Evolutionary conservation across 2,888 invertebrate species (phyloP).

Genomic region (Balanococcus diminutus): DNA sequence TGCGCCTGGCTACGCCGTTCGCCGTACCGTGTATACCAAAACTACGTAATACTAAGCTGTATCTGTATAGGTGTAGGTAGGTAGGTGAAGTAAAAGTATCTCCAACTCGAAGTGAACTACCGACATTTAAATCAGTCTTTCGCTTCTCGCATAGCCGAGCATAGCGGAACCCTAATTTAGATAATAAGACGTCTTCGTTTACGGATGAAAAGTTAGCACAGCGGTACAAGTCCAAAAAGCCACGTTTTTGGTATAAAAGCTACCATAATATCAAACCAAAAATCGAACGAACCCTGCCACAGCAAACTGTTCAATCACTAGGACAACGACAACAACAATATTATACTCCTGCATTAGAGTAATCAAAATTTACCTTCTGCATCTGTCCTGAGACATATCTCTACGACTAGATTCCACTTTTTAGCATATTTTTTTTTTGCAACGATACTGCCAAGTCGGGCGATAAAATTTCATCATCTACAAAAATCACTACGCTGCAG

Average conservation of each 20-base stretch:
- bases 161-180: constrained; percentile 27
- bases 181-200: constrained; percentile 20
- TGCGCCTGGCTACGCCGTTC: background rate
- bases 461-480: too few species aligned
- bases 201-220: constrained; percentile 6
- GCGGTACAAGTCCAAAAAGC: background rate
- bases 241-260: background rate
- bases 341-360: background rate
- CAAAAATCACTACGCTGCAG: too few species aligned
- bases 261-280: background rate
- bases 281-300: background rate
- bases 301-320: background rate
- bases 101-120: background rate
- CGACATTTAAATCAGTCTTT: constrained; percentile 11
- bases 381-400: too few species aligned
- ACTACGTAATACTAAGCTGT: too few species aligned
- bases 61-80: background rate
- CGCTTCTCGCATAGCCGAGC: background rate
- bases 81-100: background rate
- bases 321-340: too few species aligned
- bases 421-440: too few species aligned
- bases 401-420: too few species aligned
- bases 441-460: background rate
- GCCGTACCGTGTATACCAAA: background rate
- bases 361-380: background rate